Conservation (phyloP, 2,888 invertebrate genomes). For the Mythimna albipuncta region DNA sequence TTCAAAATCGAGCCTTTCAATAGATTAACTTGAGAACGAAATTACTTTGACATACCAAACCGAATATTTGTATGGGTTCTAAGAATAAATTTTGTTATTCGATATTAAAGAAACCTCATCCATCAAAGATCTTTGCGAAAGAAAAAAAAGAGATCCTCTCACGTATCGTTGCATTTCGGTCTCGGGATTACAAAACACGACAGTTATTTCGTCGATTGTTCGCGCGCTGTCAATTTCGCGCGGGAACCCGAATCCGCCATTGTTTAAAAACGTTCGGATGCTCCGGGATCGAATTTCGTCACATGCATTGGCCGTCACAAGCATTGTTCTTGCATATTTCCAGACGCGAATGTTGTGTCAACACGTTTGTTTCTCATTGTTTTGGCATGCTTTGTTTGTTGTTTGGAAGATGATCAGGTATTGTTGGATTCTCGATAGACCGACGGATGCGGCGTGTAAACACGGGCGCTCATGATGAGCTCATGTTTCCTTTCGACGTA, state of each 20-base stretch:
- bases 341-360: slow-evolving; percentile 71
- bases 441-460: slow-evolving; percentile 55
- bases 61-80: slow-evolving; percentile 41
- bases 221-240: slow-evolving; percentile 67
- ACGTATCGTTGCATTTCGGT: slow-evolving; percentile 54
- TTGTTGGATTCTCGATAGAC: slow-evolving; percentile 65
- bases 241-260: slow-evolving; percentile 71
- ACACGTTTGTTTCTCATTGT: slow-evolving; percentile 72
- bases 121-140: slow-evolving; percentile 42
- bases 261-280: slow-evolving; percentile 73
- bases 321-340: slow-evolving; percentile 76
- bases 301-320: slow-evolving; percentile 71
- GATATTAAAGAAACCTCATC: slow-evolving; percentile 41
- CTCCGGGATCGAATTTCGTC: slow-evolving; percentile 79
- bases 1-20: slow-evolving; percentile 58
- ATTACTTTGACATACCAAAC: slow-evolving; percentile 56
- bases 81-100: slow-evolving; percentile 48
- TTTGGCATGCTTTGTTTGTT: slow-evolving; percentile 63
- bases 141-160: slow-evolving; percentile 45
- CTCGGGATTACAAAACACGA: slow-evolving; percentile 64
- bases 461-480: slow-evolving; percentile 49
- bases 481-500: slow-evolving; percentile 56
- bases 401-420: slow-evolving; percentile 64
- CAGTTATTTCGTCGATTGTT: slow-evolving; percentile 68
- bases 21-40: slow-evolving; percentile 56